Evolutionary conservation across 1,140 invertebrate genomes (phyloP).

Genomic region (Euura lappo): DNA sequence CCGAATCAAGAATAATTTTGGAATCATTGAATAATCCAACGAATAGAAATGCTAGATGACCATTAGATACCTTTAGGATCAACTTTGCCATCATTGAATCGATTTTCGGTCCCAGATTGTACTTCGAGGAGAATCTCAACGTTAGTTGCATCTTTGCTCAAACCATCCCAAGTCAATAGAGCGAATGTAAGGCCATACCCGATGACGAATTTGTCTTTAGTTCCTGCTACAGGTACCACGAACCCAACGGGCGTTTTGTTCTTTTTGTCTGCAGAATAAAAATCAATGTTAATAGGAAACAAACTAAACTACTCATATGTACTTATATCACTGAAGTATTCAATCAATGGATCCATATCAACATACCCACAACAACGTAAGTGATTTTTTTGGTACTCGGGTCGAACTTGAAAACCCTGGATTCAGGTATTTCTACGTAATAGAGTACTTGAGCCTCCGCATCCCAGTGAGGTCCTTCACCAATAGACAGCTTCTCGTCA

Average conservation of each 20-base stretch:
- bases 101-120: conserved; percentile 26
- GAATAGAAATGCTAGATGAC: neutral
- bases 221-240: conserved; percentile 44
- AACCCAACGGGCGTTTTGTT: conserved; percentile 30
- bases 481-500: conserved; percentile 40
- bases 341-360: too few species aligned
- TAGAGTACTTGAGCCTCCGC: conserved; percentile 60
- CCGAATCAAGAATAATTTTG: neutral
- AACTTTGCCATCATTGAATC: conserved; percentile 62
- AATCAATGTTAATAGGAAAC: too few species aligned
- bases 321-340: too few species aligned
- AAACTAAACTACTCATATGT: too few species aligned
- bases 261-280: neutral
- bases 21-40: neutral
- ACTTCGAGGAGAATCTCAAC: conserved; percentile 15
- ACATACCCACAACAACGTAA: conserved; percentile 23
- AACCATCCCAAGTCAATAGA: conserved; percentile 39
- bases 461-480: conserved; percentile 71
- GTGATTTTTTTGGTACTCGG: conserved; percentile 54
- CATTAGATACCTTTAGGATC: conserved; percentile 46
- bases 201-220: conserved; percentile 38
- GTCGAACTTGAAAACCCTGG: conserved; percentile 63
- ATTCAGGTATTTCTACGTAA: conserved; percentile 67
- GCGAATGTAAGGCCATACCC: conserved; percentile 28
- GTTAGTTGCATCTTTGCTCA: conserved; percentile 9